phyloP scores from a whole-genome alignment of 2,113 vertebrate genomes.

The Poeciliopsis prolifica region DNA sequence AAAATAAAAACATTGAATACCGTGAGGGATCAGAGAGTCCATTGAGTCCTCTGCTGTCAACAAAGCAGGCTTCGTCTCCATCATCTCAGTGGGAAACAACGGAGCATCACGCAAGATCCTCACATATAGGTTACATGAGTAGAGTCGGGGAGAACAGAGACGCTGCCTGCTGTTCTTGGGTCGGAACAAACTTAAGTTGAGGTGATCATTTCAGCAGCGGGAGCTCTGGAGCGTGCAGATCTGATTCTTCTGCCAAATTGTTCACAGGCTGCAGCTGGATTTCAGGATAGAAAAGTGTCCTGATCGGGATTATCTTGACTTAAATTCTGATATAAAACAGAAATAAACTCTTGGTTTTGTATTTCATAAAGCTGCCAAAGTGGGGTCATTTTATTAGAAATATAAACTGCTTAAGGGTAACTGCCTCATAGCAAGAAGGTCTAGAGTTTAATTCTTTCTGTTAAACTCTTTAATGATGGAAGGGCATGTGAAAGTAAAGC shows the following conservation, averaged over 20 bases:
- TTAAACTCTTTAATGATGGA: neutral
- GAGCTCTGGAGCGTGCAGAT: neutral
- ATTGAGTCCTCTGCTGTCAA: conserved; percentile 22
- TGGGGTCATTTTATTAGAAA: too few species aligned
- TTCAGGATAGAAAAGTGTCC: conserved; percentile 1
- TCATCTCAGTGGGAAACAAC: conserved; percentile 42
- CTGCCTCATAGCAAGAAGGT: too few species aligned
- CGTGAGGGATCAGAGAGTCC: conserved; percentile 21
- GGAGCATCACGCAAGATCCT: conserved; percentile 46
- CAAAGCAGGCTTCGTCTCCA: conserved; percentile 44
- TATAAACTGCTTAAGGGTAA: too few species aligned
- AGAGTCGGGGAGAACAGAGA: conserved; percentile 19
- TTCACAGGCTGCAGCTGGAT: conserved; percentile 1
- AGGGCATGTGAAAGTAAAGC: neutral
- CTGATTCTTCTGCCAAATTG: conserved; percentile 20
- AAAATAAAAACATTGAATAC: neutral
- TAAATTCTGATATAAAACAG: neutral
- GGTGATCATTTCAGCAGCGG: conserved; percentile 44
- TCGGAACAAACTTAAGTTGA: conserved; percentile 30
- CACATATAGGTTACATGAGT: conserved; percentile 38
- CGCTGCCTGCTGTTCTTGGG: conserved; percentile 28
- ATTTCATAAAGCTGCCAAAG: too few species aligned
- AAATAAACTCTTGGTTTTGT: too few species aligned
- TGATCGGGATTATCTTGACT: conserved; percentile 5
- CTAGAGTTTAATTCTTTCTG: neutral